Base-by-base conservation (phyloP, 2,797 vertebrate genomes). In the Peromyscus melanophrys region DNA sequence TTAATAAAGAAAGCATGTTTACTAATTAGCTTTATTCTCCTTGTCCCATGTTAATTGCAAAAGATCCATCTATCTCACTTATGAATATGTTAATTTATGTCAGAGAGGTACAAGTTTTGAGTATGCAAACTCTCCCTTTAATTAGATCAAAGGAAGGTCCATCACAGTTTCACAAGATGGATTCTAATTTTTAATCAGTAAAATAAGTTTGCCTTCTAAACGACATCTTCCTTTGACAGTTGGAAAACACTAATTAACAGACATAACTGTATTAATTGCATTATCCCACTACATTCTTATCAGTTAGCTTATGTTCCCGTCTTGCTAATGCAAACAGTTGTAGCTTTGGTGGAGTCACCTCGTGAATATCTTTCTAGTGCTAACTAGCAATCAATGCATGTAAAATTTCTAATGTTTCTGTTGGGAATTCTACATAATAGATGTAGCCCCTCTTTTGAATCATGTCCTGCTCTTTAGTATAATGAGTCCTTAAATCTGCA, bases 221-320 rank as follows among this genome's bases (percentile, higher is more conserved):
- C 98, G 96, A 95, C 98, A 98, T 98, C 98, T 98, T 98, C 97
- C 98, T 98, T 96, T 98, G 98, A 98, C 98, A 98, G 98, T 98
- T 98, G 98, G 98, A 98, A 99, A 98, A 98, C 98, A 98, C 98
- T 98, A 99, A 99, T 99, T 99, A 99, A 98, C 98, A 98, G 98
- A 98, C 98, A 98, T 98, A 99, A 98, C 98, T 98, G 98, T 98
- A 99, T 99, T 99, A 99, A 99, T 99, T 99, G 98, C 98, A 98
- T 98, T 97, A 97, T 98, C 98, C 97, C 94, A 97, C 97, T 97
- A 97, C 97, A 97, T 98, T 98, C 98, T 98, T 98, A 99, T 98
- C 98, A 98, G 98, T 98, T 98, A 98, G 97, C 98, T 97, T 98
- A 97, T 98, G 97, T 98, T 98, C 96, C 98, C 96, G 98, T 94